phyloP scores from a whole-genome alignment of 2,797 vertebrate genomes.

The Gallirallus australis region DNA sequence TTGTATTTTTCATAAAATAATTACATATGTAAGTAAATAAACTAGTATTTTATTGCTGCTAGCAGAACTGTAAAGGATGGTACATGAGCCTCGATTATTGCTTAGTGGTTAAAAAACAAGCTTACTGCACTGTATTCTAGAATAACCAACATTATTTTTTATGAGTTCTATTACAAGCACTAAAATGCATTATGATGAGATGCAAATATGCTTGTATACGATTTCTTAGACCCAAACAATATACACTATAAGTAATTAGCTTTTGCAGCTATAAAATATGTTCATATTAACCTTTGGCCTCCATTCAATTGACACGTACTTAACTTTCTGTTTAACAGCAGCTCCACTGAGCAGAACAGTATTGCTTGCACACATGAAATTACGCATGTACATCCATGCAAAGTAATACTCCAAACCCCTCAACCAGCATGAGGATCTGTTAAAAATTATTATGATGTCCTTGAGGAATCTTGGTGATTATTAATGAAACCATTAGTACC shows the following conservation, averaged over 20 bases:
- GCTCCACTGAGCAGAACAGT: neutral
- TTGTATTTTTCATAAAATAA: slow-evolving; percentile 36
- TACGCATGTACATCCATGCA: neutral
- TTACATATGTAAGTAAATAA: slow-evolving; percentile 15
- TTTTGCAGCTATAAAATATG: slow-evolving; percentile 4
- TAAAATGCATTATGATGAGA: slow-evolving; percentile 41
- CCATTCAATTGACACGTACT: neutral
- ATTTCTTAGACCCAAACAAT: neutral
- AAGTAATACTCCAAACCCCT: neutral
- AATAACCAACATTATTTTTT: slow-evolving; percentile 53
- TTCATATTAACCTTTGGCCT: slow-evolving; percentile 7
- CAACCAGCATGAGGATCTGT: neutral
- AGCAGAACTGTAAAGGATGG: neutral
- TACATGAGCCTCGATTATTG: slow-evolving; percentile 14
- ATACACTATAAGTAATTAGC: neutral
- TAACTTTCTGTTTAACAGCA: neutral
- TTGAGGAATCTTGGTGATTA: neutral
- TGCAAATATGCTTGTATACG: neutral
- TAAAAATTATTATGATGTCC: neutral
- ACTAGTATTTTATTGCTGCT: slow-evolving; percentile 1
- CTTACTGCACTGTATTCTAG: neutral
- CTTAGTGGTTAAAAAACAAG: slow-evolving; percentile 28
- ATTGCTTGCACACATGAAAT: neutral
- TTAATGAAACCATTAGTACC: neutral
- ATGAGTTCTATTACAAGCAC: slow-evolving; percentile 35